Conservation (phyloP, 2,797 vertebrate species). For the Anabas testudineus region DNA sequence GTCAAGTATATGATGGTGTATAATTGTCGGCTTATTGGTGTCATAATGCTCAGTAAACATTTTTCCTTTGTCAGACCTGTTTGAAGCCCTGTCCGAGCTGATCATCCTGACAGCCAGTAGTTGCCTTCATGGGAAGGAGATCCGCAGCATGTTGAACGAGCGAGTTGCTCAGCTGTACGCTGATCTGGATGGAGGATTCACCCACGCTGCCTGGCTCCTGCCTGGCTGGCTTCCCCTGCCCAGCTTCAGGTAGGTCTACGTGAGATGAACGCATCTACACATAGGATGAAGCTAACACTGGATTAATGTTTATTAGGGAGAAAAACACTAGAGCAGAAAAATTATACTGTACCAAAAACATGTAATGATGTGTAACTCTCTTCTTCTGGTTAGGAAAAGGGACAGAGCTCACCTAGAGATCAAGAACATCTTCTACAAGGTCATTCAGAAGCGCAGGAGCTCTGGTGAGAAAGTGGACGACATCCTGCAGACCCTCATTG, state of each 20-base stretch:
- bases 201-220: slow-evolving; percentile 94
- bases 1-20: no score
- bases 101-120: slow-evolving; percentile 98
- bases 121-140: slow-evolving; percentile 96
- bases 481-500: slow-evolving; percentile 95
- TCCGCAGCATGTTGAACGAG: slow-evolving; percentile 90
- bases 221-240: slow-evolving; percentile 96
- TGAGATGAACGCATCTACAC: neutral
- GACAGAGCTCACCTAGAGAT: slow-evolving; percentile 93
- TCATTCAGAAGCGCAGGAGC: slow-evolving; percentile 91
- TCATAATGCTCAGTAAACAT: neutral
- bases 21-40: neutral
- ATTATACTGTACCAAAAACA: neutral
- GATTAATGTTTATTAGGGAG: no score
- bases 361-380: neutral
- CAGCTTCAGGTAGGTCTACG: slow-evolving; percentile 91
- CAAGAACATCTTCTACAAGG: slow-evolving; percentile 94
- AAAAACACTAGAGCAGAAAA: neutral
- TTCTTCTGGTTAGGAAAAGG: slow-evolving; percentile 83
- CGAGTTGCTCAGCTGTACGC: slow-evolving; percentile 94
- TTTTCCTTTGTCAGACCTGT: slow-evolving; percentile 86
- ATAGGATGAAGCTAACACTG: neutral
- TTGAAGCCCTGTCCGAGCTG: slow-evolving; percentile 95
- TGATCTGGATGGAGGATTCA: slow-evolving; percentile 96
- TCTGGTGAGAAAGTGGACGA: slow-evolving; percentile 88